phyloP scores from a whole-genome alignment of 2,113 vertebrate genomes.

The Gila orcuttii region DNA sequence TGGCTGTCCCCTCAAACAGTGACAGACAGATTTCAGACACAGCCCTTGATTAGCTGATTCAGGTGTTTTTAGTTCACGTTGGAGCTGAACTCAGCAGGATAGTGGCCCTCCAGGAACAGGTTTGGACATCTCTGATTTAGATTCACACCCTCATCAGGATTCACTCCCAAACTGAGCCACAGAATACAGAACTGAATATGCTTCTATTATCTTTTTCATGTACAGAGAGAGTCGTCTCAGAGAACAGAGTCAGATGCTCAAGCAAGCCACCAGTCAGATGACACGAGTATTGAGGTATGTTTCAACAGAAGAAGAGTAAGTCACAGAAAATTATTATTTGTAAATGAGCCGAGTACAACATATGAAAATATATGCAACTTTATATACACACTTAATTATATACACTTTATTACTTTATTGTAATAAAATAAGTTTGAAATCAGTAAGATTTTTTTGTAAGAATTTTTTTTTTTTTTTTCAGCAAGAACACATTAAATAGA shows the following conservation, averaged over 20 bases:
- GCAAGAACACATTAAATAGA: too few relatives aligned
- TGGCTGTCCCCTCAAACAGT: too few relatives aligned
- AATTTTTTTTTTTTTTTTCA: background rate
- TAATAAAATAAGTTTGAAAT: background rate
- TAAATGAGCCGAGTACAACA: background rate
- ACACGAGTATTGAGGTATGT: constrained; percentile 61
- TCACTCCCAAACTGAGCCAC: background rate
- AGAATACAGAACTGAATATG: background rate
- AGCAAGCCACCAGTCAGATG: constrained; percentile 62
- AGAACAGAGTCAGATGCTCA: constrained; percentile 62
- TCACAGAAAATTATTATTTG: background rate
- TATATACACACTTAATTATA: too few relatives aligned
- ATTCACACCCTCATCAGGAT: constrained; percentile 1
- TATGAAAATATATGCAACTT: background rate
- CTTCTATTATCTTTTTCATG: background rate
- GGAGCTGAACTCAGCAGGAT: too few relatives aligned
- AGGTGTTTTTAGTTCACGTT: too few relatives aligned
- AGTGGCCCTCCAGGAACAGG: too few relatives aligned
- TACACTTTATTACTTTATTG: too few relatives aligned
- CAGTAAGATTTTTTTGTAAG: background rate
- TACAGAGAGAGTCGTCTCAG: constrained; percentile 61
- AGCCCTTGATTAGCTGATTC: too few relatives aligned
- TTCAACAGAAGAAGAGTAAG: too few relatives aligned
- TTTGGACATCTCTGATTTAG: too few relatives aligned
- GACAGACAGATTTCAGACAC: too few relatives aligned